Conservation (phyloP, 2,797 vertebrate species). For the Rhincodon typus region DNA sequence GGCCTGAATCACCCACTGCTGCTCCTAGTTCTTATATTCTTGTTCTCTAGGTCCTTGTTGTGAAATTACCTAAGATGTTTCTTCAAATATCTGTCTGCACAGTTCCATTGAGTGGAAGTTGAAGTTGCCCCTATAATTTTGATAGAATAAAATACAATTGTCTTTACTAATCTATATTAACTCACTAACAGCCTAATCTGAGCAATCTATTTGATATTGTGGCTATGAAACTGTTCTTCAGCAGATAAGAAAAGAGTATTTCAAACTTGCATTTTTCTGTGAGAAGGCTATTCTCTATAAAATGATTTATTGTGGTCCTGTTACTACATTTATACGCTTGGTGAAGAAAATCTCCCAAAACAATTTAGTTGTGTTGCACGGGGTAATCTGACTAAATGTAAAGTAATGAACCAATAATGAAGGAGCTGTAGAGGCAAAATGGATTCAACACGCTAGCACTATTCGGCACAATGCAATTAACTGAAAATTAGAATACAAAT, state of each 20-base stretch:
- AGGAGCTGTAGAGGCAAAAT: constrained; percentile 12
- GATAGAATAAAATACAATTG: not conserved
- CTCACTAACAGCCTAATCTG: not conserved
- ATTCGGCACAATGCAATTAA: constrained; percentile 17
- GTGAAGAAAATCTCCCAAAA: constrained; percentile 22
- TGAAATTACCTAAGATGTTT: no score
- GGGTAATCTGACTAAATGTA: constrained; percentile 31
- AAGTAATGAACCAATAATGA: constrained; percentile 34
- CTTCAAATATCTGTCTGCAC: no score
- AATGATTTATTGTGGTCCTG: constrained; percentile 7
- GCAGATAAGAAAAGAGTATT: not conserved
- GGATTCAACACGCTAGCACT: not conserved
- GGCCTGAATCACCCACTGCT: no score
- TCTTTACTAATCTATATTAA: not conserved
- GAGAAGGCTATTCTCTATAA: not conserved
- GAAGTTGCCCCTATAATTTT: not conserved
- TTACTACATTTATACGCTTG: not conserved
- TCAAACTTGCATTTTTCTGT: not conserved
- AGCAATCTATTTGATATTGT: not conserved
- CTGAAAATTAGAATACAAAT: constrained; percentile 18
- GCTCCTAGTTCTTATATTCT: no score
- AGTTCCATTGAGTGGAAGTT: not conserved
- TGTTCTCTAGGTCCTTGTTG: no score
- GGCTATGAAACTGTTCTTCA: not conserved
- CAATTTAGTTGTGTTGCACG: constrained; percentile 7